Conservation (phyloP, 2,113 vertebrate genomes). For the Pseudopipra pipra region DNA sequence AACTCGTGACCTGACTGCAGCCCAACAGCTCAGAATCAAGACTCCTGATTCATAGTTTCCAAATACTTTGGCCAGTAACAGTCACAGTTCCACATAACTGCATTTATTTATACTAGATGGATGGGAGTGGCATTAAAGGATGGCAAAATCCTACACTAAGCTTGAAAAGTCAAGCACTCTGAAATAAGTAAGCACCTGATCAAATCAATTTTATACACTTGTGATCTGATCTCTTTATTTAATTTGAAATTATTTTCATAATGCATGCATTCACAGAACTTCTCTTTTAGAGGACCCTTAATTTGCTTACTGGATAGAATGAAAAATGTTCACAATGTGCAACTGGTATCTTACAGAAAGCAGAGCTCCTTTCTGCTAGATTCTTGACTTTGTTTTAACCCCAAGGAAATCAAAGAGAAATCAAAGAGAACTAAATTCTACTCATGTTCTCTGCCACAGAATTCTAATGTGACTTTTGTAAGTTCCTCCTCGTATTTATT, state of each 20-base stretch:
- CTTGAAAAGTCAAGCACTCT: neutral
- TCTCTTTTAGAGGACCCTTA: neutral
- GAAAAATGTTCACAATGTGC: neutral
- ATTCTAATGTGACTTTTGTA: fast-evolving
- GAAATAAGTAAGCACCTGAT: neutral
- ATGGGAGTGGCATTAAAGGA: neutral
- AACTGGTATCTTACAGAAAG: neutral
- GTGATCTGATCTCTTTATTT: neutral
- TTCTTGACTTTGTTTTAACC: neutral
- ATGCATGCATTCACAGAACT: neutral
- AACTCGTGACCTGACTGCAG: neutral
- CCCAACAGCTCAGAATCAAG: neutral
- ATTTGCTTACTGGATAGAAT: neutral
- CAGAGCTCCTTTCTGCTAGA: neutral
- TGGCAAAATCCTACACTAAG: neutral
- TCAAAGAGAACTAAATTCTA: neutral
- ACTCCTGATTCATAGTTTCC: neutral
- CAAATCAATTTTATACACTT: neutral
- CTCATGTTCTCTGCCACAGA: neutral
- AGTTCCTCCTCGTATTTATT: neutral
- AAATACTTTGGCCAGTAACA: neutral
- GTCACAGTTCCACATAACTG: neutral
- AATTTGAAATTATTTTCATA: neutral
- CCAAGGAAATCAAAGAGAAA: neutral
- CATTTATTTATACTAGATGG: neutral